Conservation (phyloP, 2,888 invertebrate species). For the Noctua janthe region DNA sequence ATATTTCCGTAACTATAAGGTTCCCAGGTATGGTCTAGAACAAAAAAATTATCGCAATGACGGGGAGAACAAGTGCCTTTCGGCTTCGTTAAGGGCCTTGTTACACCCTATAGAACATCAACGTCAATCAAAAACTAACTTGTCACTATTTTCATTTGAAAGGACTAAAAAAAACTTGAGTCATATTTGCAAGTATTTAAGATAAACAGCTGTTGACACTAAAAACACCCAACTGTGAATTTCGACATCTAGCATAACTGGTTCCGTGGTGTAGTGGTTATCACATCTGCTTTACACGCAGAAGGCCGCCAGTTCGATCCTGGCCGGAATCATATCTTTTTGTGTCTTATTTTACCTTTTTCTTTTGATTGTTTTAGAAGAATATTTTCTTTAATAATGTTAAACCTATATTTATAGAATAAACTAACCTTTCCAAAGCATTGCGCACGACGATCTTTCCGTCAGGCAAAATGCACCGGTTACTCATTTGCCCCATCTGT, state of each 20-base stretch:
- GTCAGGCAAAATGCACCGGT: conserved; percentile 78
- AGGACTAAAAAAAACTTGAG: too few species aligned
- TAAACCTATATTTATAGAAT: too few species aligned
- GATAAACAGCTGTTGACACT: too few species aligned
- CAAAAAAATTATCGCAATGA: too few species aligned
- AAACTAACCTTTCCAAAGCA: conserved; percentile 73
- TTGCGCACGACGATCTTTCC: conserved; percentile 80
- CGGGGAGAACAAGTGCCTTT: too few species aligned
- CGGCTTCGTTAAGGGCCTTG: too few species aligned
- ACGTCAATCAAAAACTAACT: too few species aligned
- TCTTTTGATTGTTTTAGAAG: fast-evolving
- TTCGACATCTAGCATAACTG: fast-evolving
- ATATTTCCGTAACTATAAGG: too few species aligned
- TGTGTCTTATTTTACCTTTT: conserved; percentile 64
- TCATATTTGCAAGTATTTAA: too few species aligned
- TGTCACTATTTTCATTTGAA: too few species aligned
- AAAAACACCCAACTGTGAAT: neutral
- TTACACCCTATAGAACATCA: too few species aligned
- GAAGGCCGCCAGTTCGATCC: conserved; percentile 88
- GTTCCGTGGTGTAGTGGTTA: conserved; percentile 89
- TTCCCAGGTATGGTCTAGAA: too few species aligned
- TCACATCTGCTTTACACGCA: conserved; percentile 85
- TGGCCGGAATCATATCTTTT: conserved; percentile 72
- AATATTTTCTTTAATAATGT: neutral
- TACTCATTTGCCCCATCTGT: conserved; percentile 63